Base-by-base conservation (phyloP, 2,113 vertebrate species). In the Callaeas wilsoni region DNA sequence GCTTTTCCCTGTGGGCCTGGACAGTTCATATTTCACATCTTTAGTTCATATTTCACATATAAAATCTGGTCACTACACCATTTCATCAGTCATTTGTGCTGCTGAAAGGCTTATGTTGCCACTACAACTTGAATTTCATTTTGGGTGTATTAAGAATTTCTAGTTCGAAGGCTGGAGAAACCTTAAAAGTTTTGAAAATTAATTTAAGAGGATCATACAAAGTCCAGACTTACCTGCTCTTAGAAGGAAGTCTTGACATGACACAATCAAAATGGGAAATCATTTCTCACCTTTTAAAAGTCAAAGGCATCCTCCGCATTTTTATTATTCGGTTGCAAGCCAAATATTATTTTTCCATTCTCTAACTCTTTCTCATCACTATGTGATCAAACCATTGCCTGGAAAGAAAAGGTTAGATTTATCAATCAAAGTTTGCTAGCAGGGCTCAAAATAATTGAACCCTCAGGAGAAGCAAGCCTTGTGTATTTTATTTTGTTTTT, bases 281-380 rank as follows among this genome's bases (percentile, higher is more conserved):
- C 2, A 94, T 97, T 96, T 97, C 91, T 97, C 93, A 96, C 91
- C 84, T 98, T 97, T 84, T 95, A 94, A 95, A 98, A 97, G 90
- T 97, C 96, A 97, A 97, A 97, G 76, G 37, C 91, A 95, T 80
- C 60, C 74, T 83, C 94, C 96, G 84, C 63, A 96, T 97, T 98
- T 97, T 98, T 94, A 97, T 97, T 98, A 97, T 96, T 97, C 93
- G 73, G 41, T 94, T 93, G 95, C 94, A 98, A 96, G 97, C 91
- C 84, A 95, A 97, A 96, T 97, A 97, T 98, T 97, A 96, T 97
- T 97, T 96, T 97, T 97, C 87, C 86, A 96, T 98, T 97, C 90
- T 96, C 88, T 97, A 89, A 87, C 86, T 95, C 88, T 91, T 97
- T 97, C 96, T 97, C 97, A 97, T 98, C 96, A 93, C 69, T 91